Evolutionary conservation across 2,888 invertebrate species (phyloP).

Genomic region (Blastobasis adustella): DNA sequence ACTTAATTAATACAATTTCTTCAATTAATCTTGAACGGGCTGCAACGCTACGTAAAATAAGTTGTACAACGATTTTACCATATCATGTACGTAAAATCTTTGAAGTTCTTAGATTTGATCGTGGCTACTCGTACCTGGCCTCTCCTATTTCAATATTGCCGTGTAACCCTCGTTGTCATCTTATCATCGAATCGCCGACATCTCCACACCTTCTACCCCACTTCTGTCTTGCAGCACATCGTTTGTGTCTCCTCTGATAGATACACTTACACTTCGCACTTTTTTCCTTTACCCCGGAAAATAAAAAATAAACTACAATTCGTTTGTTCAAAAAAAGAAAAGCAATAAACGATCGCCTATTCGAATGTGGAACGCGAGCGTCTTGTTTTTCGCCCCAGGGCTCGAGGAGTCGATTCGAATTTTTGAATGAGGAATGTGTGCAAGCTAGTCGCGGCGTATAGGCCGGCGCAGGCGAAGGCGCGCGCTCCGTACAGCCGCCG

Average conservation of each 20-base stretch:
- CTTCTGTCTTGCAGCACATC: conserved; percentile 51
- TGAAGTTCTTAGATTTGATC: too few relatives aligned
- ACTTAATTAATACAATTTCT: too few relatives aligned
- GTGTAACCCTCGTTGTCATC: conserved; percentile 29
- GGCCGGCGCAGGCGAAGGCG: conserved; percentile 22
- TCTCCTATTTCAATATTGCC: conserved; percentile 8
- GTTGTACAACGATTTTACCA: too few relatives aligned
- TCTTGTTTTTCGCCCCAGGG: too few relatives aligned
- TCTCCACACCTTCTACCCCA: conserved; percentile 37
- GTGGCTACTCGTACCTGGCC: conserved; percentile 14
- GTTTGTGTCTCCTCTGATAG: conserved; percentile 21
- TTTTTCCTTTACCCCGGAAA: not conserved
- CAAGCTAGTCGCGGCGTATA: conserved; percentile 24
- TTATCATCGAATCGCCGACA: conserved; percentile 36
- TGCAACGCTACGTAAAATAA: too few relatives aligned
- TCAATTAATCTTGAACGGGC: too few relatives aligned
- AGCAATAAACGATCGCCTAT: too few relatives aligned
- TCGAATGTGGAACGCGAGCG: too few relatives aligned
- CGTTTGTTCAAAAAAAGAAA: too few relatives aligned
- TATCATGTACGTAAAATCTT: too few relatives aligned
- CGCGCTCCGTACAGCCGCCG: conserved; percentile 28
- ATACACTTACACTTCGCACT: conserved; percentile 32
- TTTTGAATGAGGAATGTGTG: conserved; percentile 23
- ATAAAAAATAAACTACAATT: too few relatives aligned
- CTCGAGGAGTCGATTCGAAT: conserved; percentile 1